These are phyloP conservation scores for Osmerus eperlanus DNA, from an alignment of 2,113 vertebrate genomes.

Conservation along the genomic window DNA sequence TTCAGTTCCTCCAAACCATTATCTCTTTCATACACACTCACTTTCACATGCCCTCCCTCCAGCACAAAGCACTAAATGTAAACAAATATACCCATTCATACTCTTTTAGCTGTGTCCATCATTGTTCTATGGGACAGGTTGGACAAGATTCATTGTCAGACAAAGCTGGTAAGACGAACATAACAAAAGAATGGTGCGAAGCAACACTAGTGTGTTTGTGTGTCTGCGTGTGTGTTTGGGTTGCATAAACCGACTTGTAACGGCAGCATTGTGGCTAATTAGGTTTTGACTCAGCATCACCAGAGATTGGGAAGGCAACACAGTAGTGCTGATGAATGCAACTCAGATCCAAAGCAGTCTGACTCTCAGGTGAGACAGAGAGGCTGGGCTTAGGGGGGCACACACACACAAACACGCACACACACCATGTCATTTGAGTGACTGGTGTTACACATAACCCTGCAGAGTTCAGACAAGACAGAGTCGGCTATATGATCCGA, in stretches of 20 bases:
- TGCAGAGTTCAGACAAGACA: not conserved
- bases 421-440: not conserved
- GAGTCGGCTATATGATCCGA: not conserved
- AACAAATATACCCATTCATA: no score
- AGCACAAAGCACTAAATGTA: no score
- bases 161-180: no score
- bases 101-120: no score
- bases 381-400: not conserved
- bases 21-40: no score
- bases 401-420: not conserved
- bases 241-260: constrained; percentile 16
- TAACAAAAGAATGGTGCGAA: no score
- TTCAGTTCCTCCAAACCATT: not conserved
- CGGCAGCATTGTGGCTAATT: constrained; percentile 29
- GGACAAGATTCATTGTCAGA: no score
- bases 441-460: constrained; percentile 3
- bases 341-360: constrained; percentile 4
- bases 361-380: constrained; percentile 4
- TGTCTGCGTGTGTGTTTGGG: not conserved
- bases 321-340: constrained; percentile 19
- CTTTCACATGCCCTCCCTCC: no score
- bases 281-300: constrained; percentile 33
- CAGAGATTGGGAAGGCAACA: constrained; percentile 18
- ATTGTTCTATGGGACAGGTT: no score
- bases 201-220: not conserved